phyloP scores from a whole-genome alignment of 2,113 vertebrate species.

The Delphinus delphis region DNA sequence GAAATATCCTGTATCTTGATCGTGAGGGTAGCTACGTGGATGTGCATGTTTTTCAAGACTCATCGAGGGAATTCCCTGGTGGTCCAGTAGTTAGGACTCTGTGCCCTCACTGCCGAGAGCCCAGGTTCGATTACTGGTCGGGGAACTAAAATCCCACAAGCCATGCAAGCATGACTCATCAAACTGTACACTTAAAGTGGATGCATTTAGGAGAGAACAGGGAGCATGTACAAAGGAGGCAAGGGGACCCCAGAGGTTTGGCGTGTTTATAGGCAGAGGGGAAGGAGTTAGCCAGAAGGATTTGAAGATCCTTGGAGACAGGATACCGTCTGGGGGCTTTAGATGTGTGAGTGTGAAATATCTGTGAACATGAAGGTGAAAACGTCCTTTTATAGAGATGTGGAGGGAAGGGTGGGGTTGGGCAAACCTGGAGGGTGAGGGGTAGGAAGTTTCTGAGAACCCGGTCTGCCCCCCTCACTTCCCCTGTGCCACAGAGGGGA shows the following conservation, averaged over 20 bases:
- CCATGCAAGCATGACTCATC: not conserved
- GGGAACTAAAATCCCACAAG: not conserved
- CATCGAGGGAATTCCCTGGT: not conserved
- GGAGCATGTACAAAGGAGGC: not conserved
- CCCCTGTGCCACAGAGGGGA: not conserved
- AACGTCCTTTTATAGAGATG: not conserved
- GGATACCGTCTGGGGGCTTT: not conserved
- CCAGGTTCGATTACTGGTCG: not conserved
- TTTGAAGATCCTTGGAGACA: not conserved
- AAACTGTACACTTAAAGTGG: not conserved
- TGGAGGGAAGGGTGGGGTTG: not conserved
- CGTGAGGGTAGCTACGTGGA: not conserved
- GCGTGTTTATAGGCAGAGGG: not conserved
- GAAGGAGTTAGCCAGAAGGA: not conserved
- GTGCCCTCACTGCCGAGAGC: not conserved
- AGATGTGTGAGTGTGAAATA: not conserved
- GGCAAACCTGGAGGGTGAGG: not conserved
- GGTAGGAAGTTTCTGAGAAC: not conserved
- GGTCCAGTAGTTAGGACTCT: not conserved
- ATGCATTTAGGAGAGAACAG: not conserved
- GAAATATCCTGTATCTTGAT: not conserved
- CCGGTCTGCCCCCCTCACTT: not conserved
- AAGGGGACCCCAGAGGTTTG: not conserved
- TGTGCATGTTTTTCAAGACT: not conserved
- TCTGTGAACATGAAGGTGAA: not conserved